Conservation (phyloP, 2,113 vertebrate genomes). For the Perca fluviatilis region DNA sequence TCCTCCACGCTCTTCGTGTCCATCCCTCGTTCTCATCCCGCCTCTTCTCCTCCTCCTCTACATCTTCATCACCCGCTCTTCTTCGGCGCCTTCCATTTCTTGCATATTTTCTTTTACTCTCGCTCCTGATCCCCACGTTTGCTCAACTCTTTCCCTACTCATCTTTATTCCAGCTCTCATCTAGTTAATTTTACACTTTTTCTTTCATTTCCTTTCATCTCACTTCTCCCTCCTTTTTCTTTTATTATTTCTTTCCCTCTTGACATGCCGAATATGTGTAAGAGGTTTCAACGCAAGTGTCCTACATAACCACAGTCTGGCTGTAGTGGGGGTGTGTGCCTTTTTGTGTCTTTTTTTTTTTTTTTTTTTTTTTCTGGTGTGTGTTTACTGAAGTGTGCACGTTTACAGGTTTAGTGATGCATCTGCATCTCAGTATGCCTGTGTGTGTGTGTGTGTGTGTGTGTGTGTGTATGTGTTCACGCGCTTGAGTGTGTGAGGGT, state of each 20-base stretch:
- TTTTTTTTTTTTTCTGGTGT: background rate
- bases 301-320: slow-evolving; percentile 30
- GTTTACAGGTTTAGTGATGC: slow-evolving; percentile 52
- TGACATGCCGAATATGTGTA: slow-evolving; percentile 28
- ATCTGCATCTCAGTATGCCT: slow-evolving; percentile 49
- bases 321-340: background rate
- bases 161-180: slow-evolving; percentile 54
- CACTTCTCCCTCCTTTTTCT: background rate
- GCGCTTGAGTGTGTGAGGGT: slow-evolving; percentile 3
- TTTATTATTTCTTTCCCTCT: slow-evolving; percentile 29
- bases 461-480: background rate
- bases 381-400: slow-evolving; percentile 10
- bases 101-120: background rate
- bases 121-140: slow-evolving; percentile 3
- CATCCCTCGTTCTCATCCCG: slow-evolving; percentile 7
- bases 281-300: slow-evolving; percentile 29
- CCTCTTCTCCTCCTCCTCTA: slow-evolving; percentile 9
- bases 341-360: background rate
- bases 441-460: slow-evolving; percentile 3
- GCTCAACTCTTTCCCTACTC: slow-evolving; percentile 19
- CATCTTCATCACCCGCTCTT: slow-evolving; percentile 31
- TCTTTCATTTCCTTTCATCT: slow-evolving; percentile 39
- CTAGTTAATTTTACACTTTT: slow-evolving; percentile 30
- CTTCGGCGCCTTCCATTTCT: background rate
- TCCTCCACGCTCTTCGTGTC: slow-evolving; percentile 31